Base-by-base conservation (phyloP, 2,888 invertebrate genomes). In the Spodoptera picta region DNA sequence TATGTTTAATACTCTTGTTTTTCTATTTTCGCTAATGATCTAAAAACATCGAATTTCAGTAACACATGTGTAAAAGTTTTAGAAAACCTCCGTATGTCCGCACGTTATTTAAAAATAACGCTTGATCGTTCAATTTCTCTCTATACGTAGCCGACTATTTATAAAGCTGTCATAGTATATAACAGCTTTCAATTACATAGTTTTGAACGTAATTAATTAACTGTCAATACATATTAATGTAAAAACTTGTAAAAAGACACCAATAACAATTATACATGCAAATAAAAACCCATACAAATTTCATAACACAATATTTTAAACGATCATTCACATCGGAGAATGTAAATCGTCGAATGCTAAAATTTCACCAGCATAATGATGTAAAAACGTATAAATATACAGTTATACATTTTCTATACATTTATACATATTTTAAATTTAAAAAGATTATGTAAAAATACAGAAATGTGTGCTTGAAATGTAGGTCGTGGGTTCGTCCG, bases 361-460 rank as follows among this genome's bases (percentile, higher is more conserved):
- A 73, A 73, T 68, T 79, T 73, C 76, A 60, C 77, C 48, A 44
- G 50, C 44, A 63, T 63, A 60, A 43, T 60, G 55, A 73, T 49
- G 49, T 27, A 14, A n/a, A 41, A 46, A 12, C 42, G 42, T 56
- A 14, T 49, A 50, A n/a, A 55, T 48, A 46, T 53, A 42, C 11
- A 41, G 11, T n/a, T 56, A 55, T 60, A 63, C 50, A 52, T 68
- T 52, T 36, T 63, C 57, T 65, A 67, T 77, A 79, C 71, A 58
- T 81, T 82, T 79, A 78, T 62, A 75, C 81, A 85, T 77, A 69
- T 61, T 58, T 60, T 58, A 69, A 74, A 77, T 82, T 80, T 81
- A 77, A 69, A 36, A 69, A 72, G 61, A 69, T 84, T 84, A 83
- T 80, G 83, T 83, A 83, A 84, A 79, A 69, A 53, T 62, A 67